These are phyloP conservation scores for Stegastes partitus DNA, from an alignment of 2,113 vertebrate genomes.

Conservation along the genomic window DNA sequence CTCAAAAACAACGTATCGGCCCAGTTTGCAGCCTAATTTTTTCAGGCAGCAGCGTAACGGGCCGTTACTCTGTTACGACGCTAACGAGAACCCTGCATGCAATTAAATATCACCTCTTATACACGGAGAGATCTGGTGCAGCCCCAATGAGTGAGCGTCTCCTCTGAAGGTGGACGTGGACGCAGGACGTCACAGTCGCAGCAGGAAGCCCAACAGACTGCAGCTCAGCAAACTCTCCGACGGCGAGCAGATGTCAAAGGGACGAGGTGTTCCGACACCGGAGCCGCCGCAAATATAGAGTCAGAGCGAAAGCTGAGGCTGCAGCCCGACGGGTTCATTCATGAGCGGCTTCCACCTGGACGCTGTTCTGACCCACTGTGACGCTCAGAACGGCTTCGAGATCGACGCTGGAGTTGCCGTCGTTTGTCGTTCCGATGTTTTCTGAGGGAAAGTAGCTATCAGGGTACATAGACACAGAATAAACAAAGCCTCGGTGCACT, in stretches of 20 bases:
- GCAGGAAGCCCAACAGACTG: constrained; percentile 36
- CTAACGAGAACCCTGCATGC: too few species aligned
- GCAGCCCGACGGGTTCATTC: constrained; percentile 20
- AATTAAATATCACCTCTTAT: too few species aligned
- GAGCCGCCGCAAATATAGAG: constrained; percentile 48
- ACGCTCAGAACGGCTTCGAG: neutral
- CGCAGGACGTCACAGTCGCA: constrained; percentile 9
- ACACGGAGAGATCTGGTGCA: too few species aligned
- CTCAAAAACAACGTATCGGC: too few species aligned
- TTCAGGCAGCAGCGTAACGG: too few species aligned
- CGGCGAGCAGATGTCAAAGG: constrained; percentile 58
- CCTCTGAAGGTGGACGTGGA: neutral
- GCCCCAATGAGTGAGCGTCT: too few species aligned
- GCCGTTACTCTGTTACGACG: too few species aligned
- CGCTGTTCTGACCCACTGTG: too few species aligned
- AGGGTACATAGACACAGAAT: neutral
- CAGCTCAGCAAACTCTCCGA: constrained; percentile 58
- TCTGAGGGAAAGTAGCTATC: constrained; percentile 1
- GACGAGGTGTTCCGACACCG: constrained; percentile 35
- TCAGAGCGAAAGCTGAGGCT: constrained; percentile 40
- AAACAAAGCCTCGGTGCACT: too few species aligned
- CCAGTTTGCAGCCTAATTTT: too few species aligned
- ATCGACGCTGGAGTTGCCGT: constrained; percentile 11
- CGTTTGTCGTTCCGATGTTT: constrained; percentile 5
- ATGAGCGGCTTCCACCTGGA: neutral